A percentile compares a stretch with the other conserved stretches of the same genome.
phyloP scores from a whole-genome alignment of 2,797 vertebrate genomes.

The Coregonus ussuriensis region DNA sequence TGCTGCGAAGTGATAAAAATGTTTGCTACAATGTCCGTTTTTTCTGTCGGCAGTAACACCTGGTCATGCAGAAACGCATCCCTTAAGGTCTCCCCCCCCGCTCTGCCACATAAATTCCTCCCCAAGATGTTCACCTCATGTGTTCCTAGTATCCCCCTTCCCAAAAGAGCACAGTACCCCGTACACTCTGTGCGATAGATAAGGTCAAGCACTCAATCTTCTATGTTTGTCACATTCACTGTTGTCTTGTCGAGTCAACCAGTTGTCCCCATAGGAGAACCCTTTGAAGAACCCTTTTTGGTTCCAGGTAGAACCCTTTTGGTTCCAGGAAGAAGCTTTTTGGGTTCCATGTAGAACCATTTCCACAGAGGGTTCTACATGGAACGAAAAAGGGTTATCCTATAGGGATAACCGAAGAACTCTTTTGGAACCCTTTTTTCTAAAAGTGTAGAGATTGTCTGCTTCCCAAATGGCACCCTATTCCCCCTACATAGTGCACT shows the following conservation, averaged over 20 bases:
- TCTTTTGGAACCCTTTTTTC: no score
- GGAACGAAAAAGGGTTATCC: no score
- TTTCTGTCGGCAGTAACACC: conserved; percentile 56
- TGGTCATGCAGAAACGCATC: conserved; percentile 53
- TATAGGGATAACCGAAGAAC: no score
- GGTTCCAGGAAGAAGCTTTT: no score
- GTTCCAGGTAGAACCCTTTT: no score
- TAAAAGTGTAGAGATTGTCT: no score
- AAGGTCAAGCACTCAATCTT: not conserved
- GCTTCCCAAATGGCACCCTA: no score
- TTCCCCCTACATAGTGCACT: no score
- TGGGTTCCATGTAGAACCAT: no score
- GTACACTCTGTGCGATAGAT: conserved; percentile 13
- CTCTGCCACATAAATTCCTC: conserved; percentile 46
- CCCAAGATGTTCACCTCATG: conserved; percentile 56
- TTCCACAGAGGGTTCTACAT: no score
- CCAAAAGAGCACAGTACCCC: not conserved
- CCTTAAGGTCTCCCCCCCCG: conserved; percentile 56
- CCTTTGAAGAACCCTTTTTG: no score
- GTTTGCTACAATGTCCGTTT: conserved; percentile 28
- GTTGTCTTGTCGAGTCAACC: conserved; percentile 16
- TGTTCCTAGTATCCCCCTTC: conserved; percentile 29
- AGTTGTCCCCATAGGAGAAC: not conserved
- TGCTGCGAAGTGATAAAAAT: conserved; percentile 23
- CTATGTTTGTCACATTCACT: not conserved